These are phyloP conservation scores for Selenia dentaria DNA, from an alignment of 2,888 invertebrate genomes.

Conservation along the genomic window DNA sequence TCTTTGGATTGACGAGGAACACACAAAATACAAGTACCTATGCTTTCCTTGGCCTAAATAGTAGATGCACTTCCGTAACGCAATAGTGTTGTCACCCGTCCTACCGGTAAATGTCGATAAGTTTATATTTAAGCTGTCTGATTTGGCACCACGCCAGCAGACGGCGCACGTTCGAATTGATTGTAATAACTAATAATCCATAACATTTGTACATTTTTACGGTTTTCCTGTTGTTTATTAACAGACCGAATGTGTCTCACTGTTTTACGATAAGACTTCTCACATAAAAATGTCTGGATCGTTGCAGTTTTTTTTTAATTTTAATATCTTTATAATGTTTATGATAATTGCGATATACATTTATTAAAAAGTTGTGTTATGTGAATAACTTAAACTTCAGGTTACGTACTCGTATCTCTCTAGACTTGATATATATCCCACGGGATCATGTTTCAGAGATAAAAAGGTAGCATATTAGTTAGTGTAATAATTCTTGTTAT, in stretches of 20 bases:
- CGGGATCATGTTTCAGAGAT: too few relatives aligned
- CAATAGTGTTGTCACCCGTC: conserved; percentile 59
- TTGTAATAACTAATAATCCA: conserved; percentile 32
- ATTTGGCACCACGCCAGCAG: conserved; percentile 52
- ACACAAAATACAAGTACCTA: too few relatives aligned
- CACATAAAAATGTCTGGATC: conserved; percentile 2
- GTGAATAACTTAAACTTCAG: too few relatives aligned
- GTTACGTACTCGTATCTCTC: too few relatives aligned
- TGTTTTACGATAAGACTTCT: conserved; percentile 11
- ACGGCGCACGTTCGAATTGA: conserved; percentile 28
- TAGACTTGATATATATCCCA: too few relatives aligned
- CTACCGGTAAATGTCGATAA: conserved; percentile 57
- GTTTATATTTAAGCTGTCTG: conserved; percentile 53
- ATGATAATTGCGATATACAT: too few relatives aligned
- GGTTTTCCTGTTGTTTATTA: conserved; percentile 26
- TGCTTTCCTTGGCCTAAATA: background rate
- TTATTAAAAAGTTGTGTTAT: too few relatives aligned
- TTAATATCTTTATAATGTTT: too few relatives aligned
- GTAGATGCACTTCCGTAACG: conserved; percentile 43
- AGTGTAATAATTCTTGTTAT: too few relatives aligned
- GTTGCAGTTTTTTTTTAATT: too few relatives aligned
- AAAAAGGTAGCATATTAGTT: too few relatives aligned
- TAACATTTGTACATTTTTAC: conserved; percentile 31
- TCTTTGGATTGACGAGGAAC: too few relatives aligned
- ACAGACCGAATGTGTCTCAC: conserved; percentile 9